phyloP scores from a whole-genome alignment of 1,140 invertebrate genomes.

The Drosophila mayri region DNA sequence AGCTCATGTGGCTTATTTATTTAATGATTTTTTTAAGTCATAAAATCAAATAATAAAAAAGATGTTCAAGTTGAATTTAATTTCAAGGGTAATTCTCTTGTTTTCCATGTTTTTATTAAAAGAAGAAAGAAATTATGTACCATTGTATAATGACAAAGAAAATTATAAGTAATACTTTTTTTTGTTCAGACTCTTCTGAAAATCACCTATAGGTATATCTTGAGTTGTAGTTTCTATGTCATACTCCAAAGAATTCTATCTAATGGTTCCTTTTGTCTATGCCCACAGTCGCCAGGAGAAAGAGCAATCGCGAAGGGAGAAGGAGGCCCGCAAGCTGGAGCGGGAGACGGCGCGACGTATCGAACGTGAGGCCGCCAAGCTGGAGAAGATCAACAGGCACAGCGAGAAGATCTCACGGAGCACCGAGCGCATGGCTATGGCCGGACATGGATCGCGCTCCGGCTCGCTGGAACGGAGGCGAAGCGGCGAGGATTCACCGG shows the following conservation, averaged over 20 bases:
- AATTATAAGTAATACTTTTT: neutral
- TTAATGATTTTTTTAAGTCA: too few species aligned
- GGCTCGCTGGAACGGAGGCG: conserved; percentile 86
- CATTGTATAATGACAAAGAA: neutral
- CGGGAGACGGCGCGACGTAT: conserved; percentile 75
- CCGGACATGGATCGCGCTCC: conserved; percentile 65
- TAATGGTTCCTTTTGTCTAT: neutral
- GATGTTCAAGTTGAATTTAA: neutral
- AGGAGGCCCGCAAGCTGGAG: conserved; percentile 81
- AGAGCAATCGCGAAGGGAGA: conserved; percentile 77
- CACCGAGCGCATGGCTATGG: conserved; percentile 76
- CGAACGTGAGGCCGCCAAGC: conserved; percentile 80
- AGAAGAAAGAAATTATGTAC: neutral
- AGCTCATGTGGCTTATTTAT: too few species aligned
- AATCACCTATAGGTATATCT: neutral
- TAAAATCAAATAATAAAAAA: too few species aligned
- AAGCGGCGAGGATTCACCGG: conserved; percentile 85
- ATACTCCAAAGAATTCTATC: neutral
- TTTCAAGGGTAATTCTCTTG: neutral
- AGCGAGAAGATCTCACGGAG: conserved; percentile 84
- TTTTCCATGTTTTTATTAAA: neutral
- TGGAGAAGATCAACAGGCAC: conserved; percentile 83
- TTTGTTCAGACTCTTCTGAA: neutral
- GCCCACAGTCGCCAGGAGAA: conserved; percentile 73
- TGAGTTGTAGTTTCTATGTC: neutral